Base-by-base conservation (phyloP, 2,888 invertebrate genomes). In the Megalurothrips usitatus region DNA sequence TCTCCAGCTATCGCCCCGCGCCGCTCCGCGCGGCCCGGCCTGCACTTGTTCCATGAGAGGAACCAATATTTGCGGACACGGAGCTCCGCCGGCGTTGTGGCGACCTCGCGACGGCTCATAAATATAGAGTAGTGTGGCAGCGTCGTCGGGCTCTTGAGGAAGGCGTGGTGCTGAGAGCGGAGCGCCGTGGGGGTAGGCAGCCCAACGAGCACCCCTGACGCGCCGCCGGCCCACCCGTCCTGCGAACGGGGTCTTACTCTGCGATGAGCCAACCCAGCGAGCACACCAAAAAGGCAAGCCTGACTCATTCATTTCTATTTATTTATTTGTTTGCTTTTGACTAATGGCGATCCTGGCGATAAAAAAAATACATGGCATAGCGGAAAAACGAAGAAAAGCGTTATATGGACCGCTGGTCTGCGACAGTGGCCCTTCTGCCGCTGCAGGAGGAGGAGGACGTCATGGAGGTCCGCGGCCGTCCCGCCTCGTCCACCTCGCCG, bases 81-180 rank as follows among this genome's bases (percentile, higher is more conserved):
- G 10, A 10, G 68, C 23, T 23, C 68, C 11, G 26, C 68, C 52
- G 52, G 34, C 9, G 23, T 26, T 23, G 58, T 58, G 6, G 11
- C n/a, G 68, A 75, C 68, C 68, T 26, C 68, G n/a, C n/a, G n/a
- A 43, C 34, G 23, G n/a, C 68, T 75, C 68, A 75, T 75, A 23
- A 75, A 75, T 75, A 75, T 26, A 75, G 26, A 75, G 68, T 26
- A 75, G n/a, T 26, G 68, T 23, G 23, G 68, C n/a, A n/a, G n/a
- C n/a, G n/a, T n/a, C n/a, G n/a, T n/a, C n/a, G 19, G 58, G 58
- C 19, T 0, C 58, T 58, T 6, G 58, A 58, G 58, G 58, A 19
- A 58, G 58, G 58, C 14, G 58, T 17, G 1, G 14, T 14, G 58
- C 14, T 14, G 58, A 6, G 19, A 17, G 58, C 6, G 14, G 58